phyloP scores from a whole-genome alignment of 2,888 invertebrate species.

The Selenia dentaria region DNA sequence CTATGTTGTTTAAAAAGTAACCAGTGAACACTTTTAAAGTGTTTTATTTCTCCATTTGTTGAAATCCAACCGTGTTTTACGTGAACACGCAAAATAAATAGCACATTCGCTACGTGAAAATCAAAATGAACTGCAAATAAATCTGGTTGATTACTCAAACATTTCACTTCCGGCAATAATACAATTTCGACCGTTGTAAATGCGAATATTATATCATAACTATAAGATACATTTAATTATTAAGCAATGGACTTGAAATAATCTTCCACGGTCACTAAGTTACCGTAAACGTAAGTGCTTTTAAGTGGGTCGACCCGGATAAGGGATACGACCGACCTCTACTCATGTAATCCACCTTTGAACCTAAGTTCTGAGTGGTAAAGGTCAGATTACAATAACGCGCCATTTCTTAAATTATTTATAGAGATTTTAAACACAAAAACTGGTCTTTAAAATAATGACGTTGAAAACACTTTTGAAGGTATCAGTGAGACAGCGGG shows the following conservation, averaged over 20 bases:
- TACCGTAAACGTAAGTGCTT: conserved; percentile 50
- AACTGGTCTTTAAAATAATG: conserved; percentile 43
- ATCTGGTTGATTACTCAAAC: conserved; percentile 8
- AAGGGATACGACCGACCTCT: conserved; percentile 32
- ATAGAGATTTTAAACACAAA: conserved; percentile 51
- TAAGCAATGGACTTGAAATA: conserved; percentile 31
- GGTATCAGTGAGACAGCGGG: conserved; percentile 37
- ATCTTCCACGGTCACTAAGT: conserved; percentile 48
- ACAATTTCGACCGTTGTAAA: conserved; percentile 2
- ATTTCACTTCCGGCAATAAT: conserved; percentile 2
- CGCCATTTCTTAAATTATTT: conserved; percentile 46
- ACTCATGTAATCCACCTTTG: conserved; percentile 28
- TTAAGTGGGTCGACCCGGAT: conserved; percentile 58
- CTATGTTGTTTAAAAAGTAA: too few species aligned
- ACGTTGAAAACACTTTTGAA: conserved; percentile 37
- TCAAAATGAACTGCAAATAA: conserved; percentile 15
- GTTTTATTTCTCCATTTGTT: neutral
- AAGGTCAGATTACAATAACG: conserved; percentile 28
- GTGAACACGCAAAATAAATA: conserved; percentile 1
- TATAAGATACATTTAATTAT: conserved; percentile 25
- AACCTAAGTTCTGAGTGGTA: conserved; percentile 31
- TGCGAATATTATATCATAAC: conserved; percentile 4
- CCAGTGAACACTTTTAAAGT: too few species aligned
- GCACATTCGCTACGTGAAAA: conserved; percentile 7
- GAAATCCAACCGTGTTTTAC: neutral